These are phyloP conservation scores for Trachymyrmex septentrionalis DNA, from an alignment of 1,140 invertebrate genomes.

Conservation along the genomic window DNA sequence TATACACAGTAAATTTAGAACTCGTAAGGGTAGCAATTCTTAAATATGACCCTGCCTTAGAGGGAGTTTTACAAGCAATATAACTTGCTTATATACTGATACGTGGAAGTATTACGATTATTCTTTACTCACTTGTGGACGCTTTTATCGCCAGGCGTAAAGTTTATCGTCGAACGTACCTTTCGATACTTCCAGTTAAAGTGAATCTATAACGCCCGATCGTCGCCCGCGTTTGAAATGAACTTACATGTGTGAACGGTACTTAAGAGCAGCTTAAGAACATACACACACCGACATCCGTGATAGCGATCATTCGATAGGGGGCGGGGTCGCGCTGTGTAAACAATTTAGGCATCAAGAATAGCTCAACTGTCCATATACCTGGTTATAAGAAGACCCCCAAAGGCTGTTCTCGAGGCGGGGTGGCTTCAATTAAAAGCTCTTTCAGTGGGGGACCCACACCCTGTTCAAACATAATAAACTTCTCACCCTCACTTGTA, in stretches of 20 bases:
- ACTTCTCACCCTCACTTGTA: constrained; percentile 66
- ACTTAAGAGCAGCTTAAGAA: constrained; percentile 38
- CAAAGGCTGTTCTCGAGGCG: constrained; percentile 74
- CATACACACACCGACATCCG: constrained; percentile 20
- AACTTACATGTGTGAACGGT: constrained; percentile 19
- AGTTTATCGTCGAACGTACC: constrained; percentile 4
- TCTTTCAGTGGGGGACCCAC: constrained; percentile 80
- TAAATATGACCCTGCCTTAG: neutral
- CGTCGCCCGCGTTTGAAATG: neutral
- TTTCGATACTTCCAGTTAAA: constrained; percentile 6
- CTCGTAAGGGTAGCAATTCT: neutral
- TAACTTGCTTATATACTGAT: too few relatives aligned
- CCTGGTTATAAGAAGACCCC: constrained; percentile 73
- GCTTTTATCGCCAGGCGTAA: neutral
- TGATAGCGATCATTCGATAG: constrained; percentile 63
- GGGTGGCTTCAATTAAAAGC: constrained; percentile 82
- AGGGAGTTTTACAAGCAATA: constrained; percentile 27
- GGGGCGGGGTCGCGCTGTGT: constrained; percentile 72
- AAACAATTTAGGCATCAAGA: constrained; percentile 82
- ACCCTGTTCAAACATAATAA: constrained; percentile 82
- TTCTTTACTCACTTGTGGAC: neutral
- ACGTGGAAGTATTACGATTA: constrained; percentile 4
- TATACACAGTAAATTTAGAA: constrained; percentile 1
- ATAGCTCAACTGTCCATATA: constrained; percentile 78
- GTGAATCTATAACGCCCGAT: neutral